Evolutionary conservation across 2,797 vertebrate genomes (phyloP).

Genomic region (Epinephelus awoara): DNA sequence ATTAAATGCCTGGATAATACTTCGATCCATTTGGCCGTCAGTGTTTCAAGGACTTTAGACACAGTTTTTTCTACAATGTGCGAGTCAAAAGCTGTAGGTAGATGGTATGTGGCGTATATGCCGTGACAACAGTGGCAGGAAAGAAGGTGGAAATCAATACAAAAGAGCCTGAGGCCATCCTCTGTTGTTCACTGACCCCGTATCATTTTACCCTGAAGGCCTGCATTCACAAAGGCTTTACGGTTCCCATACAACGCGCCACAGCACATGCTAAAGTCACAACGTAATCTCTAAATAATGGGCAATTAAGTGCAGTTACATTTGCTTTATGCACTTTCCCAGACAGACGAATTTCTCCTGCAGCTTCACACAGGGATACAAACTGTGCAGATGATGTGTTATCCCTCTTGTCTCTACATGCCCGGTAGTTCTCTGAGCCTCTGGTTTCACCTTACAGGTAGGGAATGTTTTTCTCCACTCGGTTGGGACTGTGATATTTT

Average conservation of each 20-base stretch:
- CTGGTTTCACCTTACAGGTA: conserved; percentile 70
- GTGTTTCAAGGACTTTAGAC: background rate
- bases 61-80: background rate
- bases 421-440: conserved; percentile 46
- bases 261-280: conserved; percentile 21
- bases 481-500: conserved; percentile 28
- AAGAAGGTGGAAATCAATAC: conserved; percentile 61
- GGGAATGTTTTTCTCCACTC: conserved; percentile 49
- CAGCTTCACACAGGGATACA: conserved; percentile 18
- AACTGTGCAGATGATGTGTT: conserved; percentile 37
- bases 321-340: conserved; percentile 8
- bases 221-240: conserved; percentile 38
- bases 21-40: background rate
- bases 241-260: conserved; percentile 26
- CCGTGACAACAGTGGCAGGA: conserved; percentile 32
- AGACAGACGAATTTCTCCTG: conserved; percentile 15
- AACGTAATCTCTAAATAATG: conserved; percentile 13
- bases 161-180: conserved; percentile 43
- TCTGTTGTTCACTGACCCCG: conserved; percentile 57
- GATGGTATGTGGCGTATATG: conserved; percentile 21
- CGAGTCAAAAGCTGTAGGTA: conserved; percentile 17
- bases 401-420: conserved; percentile 73
- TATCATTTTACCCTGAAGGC: conserved; percentile 61
- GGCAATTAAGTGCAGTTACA: background rate
- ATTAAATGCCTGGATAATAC: conserved; percentile 47